phyloP scores from a whole-genome alignment of 2,888 invertebrate species.

The Drosophila ustulata region DNA sequence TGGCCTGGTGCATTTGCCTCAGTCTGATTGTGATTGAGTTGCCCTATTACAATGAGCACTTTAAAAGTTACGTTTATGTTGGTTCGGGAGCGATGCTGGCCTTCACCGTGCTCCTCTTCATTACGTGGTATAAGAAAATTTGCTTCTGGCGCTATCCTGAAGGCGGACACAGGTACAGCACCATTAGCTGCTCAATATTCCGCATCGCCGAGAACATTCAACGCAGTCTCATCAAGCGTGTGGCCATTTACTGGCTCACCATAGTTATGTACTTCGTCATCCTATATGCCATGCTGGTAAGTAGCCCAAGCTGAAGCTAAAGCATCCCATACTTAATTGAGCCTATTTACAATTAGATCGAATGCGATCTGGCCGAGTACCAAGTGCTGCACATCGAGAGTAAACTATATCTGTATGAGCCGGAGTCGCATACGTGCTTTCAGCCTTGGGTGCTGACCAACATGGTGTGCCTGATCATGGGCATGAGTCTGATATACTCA shows the following conservation, averaged over 20 bases:
- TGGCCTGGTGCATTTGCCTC: constrained; percentile 87
- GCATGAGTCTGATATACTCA: constrained; percentile 92
- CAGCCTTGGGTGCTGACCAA: constrained; percentile 85
- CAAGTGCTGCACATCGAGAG: constrained; percentile 39
- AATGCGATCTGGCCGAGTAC: constrained; percentile 24
- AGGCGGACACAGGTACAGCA: background rate
- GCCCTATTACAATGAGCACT: background rate
- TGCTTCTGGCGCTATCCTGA: constrained; percentile 87
- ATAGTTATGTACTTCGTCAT: constrained; percentile 87
- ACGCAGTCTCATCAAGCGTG: constrained; percentile 87
- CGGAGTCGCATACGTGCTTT: constrained; percentile 63
- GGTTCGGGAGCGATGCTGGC: background rate
- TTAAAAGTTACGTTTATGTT: accelerated
- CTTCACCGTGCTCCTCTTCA: constrained; percentile 87
- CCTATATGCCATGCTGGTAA: constrained; percentile 42
- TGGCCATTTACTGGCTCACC: constrained; percentile 88
- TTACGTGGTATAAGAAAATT: constrained; percentile 91
- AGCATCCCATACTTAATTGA: constrained; percentile 16
- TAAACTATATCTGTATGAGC: constrained; percentile 54
- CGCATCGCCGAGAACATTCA: constrained; percentile 86
- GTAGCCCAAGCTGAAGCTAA: background rate
- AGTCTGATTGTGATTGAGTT: constrained; percentile 86
- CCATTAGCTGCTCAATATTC: constrained; percentile 43
- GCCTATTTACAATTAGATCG: constrained; percentile 17
- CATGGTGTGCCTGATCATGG: constrained; percentile 86